Base-by-base conservation (phyloP, 2,113 vertebrate genomes). In the Mormoops blainvillei region DNA sequence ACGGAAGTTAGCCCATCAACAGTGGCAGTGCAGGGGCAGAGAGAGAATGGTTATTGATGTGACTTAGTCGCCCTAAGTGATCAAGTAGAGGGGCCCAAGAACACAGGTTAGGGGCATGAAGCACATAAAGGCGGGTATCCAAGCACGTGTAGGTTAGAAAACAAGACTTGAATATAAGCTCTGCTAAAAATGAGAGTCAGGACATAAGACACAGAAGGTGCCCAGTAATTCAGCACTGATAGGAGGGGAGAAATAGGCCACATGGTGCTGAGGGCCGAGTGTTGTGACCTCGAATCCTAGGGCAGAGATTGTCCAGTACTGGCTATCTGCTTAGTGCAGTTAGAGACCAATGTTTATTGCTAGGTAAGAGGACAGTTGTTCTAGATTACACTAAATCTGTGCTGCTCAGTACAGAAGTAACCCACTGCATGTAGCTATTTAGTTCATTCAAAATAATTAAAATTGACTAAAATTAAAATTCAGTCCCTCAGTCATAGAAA, bases 401-500 rank as follows among this genome's bases (percentile, higher is more conserved):
- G 38, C 45, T 95, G 26, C 33, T 36, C 54, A 78, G 2, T 77
- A 71, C 6, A 63, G 68, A 85, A 92, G 13, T 86, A 50, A 87
- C 20, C 76, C 36, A 11, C 14, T 41, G 45, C 28, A 73, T 91
- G 16, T 77, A 22, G 20, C 87, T 82, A 45, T 76, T 93, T 88
- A 82, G 89, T 77, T 87, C 81, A 76, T 92, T 83, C 65, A 95
- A 50, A 38, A 52, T 14, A 70, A 41, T 52, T 63, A 67, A 94
- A 95, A 92, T 52, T 48, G 61, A 77, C 8, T 8, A 91, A 92
- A 89, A 87, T 89, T 41, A 90, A 68, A 83, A 78, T 76, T 43
- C 36, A 92, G 1, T 77, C 89, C 7, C 73, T 95, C 10, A n/a
- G 31, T 91, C 43, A 68, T 6, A 92, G 0, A 78, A 83, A 7